Evolutionary conservation across 53 echinoderm and acorn worm species (phyloP).

Genomic region (Temnopleurus reevesii): DNA sequence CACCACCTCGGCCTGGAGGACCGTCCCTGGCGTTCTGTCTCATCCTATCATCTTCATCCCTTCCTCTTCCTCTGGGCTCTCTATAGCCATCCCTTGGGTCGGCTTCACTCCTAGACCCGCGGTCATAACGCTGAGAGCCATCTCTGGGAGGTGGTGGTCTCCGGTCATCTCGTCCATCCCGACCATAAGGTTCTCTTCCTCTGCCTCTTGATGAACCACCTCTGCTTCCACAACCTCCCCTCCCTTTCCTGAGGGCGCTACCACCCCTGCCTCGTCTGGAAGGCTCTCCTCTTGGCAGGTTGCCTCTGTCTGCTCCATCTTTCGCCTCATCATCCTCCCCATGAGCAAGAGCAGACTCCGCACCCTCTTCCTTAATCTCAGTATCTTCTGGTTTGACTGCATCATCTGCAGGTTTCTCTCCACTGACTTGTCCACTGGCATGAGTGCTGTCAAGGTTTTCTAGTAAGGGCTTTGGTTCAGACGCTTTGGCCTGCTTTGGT

Average conservation of each 20-base stretch:
- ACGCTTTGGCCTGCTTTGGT: not conserved
- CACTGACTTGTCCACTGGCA: slow-evolving; percentile 33
- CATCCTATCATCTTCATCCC: slow-evolving; percentile 48
- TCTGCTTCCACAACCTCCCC: slow-evolving; percentile 65
- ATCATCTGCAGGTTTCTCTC: slow-evolving; percentile 44
- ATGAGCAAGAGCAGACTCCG: not conserved
- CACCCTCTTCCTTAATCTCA: slow-evolving; percentile 53
- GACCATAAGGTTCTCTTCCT: slow-evolving; percentile 21
- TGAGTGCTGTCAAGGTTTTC: slow-evolving; percentile 40
- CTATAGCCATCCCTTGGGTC: slow-evolving; percentile 46
- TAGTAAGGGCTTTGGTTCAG: not conserved
- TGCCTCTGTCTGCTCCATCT: slow-evolving; percentile 55
- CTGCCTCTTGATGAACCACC: slow-evolving; percentile 52
- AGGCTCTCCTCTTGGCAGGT: slow-evolving; percentile 78
- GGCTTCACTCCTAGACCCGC: slow-evolving; percentile 58
- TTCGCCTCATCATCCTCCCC: slow-evolving; percentile 34
- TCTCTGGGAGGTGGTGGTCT: slow-evolving; percentile 33
- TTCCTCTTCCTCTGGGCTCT: slow-evolving; percentile 54
- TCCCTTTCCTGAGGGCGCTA: slow-evolving; percentile 65
- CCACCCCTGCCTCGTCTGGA: slow-evolving; percentile 83
- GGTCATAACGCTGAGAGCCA: slow-evolving; percentile 46
- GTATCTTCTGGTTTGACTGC: slow-evolving; percentile 41
- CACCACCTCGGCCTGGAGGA: not conserved
- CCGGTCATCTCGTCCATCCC: slow-evolving; percentile 33
- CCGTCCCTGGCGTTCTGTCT: not conserved